phyloP scores from a whole-genome alignment of 92 coral and sea anemone genomes.

The Diadumene lineata region DNA sequence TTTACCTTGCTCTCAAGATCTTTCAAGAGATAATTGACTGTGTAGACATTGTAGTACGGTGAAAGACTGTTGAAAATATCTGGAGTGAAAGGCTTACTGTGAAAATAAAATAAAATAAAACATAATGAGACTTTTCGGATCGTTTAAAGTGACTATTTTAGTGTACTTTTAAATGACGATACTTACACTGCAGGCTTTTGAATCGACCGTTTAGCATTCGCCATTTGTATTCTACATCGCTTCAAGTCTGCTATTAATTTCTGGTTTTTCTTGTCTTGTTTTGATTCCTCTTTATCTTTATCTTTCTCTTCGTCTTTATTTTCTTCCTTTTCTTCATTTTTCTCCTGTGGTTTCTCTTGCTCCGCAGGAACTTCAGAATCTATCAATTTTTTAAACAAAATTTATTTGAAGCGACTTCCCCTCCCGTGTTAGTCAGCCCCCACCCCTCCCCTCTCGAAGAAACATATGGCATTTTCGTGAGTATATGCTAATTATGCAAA shows the following conservation, averaged over 20 bases:
- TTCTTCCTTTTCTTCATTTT: not conserved
- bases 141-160: not conserved
- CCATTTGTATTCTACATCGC: constrained; percentile 85
- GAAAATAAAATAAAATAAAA: constrained; percentile 9
- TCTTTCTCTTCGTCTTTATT: constrained; percentile 19
- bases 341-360: constrained; percentile 4
- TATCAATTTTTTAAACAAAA: too few species aligned
- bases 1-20: constrained; percentile 41
- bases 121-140: too few species aligned
- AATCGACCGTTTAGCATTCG: constrained; percentile 54
- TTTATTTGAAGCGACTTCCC: not conserved
- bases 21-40: constrained; percentile 59
- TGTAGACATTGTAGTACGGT: constrained; percentile 85
- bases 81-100: constrained; percentile 87
- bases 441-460: not conserved
- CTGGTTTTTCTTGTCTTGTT: constrained; percentile 66
- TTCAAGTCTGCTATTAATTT: constrained; percentile 79
- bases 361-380: constrained; percentile 27
- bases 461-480: not conserved
- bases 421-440: not conserved
- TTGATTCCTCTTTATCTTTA: constrained; percentile 46
- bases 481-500: not conserved
- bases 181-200: constrained; percentile 81
- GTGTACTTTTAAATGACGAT: not conserved
- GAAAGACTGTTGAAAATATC: constrained; percentile 93